Conservation (phyloP, 2,797 vertebrate genomes). For the Melanotaenia nigrans region DNA sequence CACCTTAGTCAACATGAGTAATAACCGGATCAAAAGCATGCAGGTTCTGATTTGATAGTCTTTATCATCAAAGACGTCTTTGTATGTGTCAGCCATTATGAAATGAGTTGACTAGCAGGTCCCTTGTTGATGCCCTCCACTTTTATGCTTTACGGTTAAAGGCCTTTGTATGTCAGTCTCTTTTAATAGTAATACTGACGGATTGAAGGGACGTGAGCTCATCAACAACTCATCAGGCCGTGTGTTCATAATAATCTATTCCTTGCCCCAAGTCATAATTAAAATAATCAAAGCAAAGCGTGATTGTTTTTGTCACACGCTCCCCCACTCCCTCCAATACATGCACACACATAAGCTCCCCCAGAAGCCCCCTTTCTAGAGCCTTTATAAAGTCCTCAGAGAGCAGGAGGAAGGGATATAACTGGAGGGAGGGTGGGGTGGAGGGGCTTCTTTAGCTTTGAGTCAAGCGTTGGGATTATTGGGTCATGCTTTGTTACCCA, state of each 20-base stretch:
- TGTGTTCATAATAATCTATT: constrained; percentile 74
- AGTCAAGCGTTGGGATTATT: constrained; percentile 86
- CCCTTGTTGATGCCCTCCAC: constrained; percentile 1
- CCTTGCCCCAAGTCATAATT: constrained; percentile 78
- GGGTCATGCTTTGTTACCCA: constrained; percentile 88
- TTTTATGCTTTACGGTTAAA: constrained; percentile 10
- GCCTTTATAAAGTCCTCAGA: constrained; percentile 83
- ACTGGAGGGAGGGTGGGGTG: constrained; percentile 55
- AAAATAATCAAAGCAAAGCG: constrained; percentile 82
- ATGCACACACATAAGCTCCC: constrained; percentile 31
- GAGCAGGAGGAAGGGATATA: constrained; percentile 76
- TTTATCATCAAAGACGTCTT: not conserved
- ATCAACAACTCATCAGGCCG: constrained; percentile 69
- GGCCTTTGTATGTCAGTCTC: constrained; percentile 47
- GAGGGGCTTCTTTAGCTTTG: constrained; percentile 76
- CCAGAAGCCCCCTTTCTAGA: constrained; percentile 52
- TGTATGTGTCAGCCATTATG: constrained; percentile 8
- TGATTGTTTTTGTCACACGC: constrained; percentile 68
- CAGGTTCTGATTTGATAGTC: not conserved
- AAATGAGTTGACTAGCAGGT: constrained; percentile 16
- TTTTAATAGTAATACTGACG: constrained; percentile 41
- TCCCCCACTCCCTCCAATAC: constrained; percentile 25
- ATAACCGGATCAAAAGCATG: not conserved
- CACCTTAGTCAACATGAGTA: not conserved
- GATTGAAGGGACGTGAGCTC: constrained; percentile 67